Percentiles rank a stretch among this genome's conserved stretches.
phyloP scores from a whole-genome alignment of 2,797 vertebrate genomes.

The Microcaecilia unicolor region DNA sequence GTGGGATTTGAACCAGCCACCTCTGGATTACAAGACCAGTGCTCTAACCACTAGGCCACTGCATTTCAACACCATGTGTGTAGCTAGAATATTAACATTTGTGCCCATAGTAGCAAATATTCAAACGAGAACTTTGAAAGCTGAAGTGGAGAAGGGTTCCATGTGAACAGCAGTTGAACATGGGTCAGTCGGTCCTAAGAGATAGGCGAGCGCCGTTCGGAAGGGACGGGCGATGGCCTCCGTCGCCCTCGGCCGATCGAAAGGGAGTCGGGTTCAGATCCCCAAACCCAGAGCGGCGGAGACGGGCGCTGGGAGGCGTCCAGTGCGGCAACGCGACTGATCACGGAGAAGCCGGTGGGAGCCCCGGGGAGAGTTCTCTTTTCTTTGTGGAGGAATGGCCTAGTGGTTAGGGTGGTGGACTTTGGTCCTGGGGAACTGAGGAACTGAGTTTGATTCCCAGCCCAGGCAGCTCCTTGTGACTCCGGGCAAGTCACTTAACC shows the following conservation, averaged over 20 bases:
- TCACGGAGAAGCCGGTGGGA: background rate
- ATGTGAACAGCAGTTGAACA: background rate
- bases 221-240: background rate
- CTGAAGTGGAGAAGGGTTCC: background rate
- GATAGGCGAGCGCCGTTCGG: background rate
- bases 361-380: too few relatives aligned
- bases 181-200: background rate
- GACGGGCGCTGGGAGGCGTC: background rate
- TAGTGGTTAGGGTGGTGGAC: too few relatives aligned
- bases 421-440: too few relatives aligned
- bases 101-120: constrained; percentile 24
- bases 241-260: background rate
- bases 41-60: too few relatives aligned
- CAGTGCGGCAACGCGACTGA: background rate
- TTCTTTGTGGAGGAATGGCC: too few relatives aligned
- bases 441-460: too few relatives aligned
- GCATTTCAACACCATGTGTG: too few relatives aligned
- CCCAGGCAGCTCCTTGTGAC: too few relatives aligned
- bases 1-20: too few relatives aligned
- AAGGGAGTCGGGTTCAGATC: background rate
- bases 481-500: too few relatives aligned
- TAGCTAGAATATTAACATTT: too few relatives aligned
- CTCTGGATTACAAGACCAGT: too few relatives aligned
- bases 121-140: constrained; percentile 17
- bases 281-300: background rate